Conservation (phyloP, 2,797 vertebrate species). For the Gambelia wislizenii region DNA sequence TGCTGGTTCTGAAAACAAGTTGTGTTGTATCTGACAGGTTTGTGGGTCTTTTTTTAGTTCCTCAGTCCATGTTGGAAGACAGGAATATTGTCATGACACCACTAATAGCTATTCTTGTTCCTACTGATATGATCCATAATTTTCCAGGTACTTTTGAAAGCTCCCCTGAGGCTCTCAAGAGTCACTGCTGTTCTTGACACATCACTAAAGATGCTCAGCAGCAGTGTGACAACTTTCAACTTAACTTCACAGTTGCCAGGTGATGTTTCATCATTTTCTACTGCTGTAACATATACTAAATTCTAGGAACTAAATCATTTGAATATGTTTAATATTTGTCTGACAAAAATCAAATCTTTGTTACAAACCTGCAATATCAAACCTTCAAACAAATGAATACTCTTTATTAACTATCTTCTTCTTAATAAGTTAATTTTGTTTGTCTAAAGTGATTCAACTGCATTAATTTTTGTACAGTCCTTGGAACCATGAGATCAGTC, state of each 20-base stretch:
- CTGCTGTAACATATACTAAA: neutral
- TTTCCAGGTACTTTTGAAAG: neutral
- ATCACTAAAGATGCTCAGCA: neutral
- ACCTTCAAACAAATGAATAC: no score
- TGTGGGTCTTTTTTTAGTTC: neutral
- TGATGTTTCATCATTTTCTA: conserved; percentile 10
- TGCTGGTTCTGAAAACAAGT: neutral
- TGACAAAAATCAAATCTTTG: no score
- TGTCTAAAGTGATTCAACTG: neutral
- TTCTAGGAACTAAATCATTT: no score
- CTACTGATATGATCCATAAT: neutral
- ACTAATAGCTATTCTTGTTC: neutral
- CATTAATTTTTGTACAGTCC: neutral
- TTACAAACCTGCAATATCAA: no score
- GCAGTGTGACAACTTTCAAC: neutral
- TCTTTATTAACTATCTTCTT: neutral
- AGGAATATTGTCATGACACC: neutral
- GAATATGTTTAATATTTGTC: neutral
- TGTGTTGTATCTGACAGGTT: neutral
- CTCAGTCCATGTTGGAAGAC: conserved; percentile 10
- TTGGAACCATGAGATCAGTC: neutral
- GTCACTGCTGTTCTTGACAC: conserved; percentile 7
- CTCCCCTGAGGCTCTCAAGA: neutral
- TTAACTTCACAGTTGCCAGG: conserved; percentile 17
- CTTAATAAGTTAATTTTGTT: neutral